Evolutionary conservation across 2,113 vertebrate genomes (phyloP).

Genomic region (Cebus imitator): DNA sequence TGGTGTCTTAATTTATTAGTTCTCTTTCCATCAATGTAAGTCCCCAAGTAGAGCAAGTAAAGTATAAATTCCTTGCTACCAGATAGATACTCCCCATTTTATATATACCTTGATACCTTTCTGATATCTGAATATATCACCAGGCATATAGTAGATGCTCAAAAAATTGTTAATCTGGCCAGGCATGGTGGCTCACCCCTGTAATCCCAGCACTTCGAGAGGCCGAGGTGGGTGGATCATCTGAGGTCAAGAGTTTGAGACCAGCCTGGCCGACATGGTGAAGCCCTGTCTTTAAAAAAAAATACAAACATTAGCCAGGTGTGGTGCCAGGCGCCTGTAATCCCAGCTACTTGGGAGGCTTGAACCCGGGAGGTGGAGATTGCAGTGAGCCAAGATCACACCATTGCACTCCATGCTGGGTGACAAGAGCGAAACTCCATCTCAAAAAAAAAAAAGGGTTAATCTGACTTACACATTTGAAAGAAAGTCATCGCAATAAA

Average conservation of each 20-base stretch:
- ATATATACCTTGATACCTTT: not conserved
- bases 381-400: not conserved
- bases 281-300: not conserved
- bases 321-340: not conserved
- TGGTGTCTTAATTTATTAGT: not conserved
- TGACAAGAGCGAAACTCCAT: not conserved
- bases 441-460: not conserved
- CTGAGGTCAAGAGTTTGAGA: not conserved
- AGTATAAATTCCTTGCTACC: not conserved
- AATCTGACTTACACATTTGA: not conserved
- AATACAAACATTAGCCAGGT: not conserved
- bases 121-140: not conserved
- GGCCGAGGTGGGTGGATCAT: not conserved
- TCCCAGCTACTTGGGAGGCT: not conserved
- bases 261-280: not conserved
- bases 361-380: not conserved
- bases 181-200: not conserved
- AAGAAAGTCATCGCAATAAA: constrained; percentile 16
- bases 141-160: not conserved
- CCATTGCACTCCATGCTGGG: not conserved
- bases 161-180: not conserved
- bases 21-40: not conserved
- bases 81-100: not conserved
- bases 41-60: not conserved
- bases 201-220: not conserved